Evolutionary conservation across 2,888 invertebrate genomes (phyloP), one percentile per base, ranked within the genome.

Genomic region (Rotaria socialis): DNA sequence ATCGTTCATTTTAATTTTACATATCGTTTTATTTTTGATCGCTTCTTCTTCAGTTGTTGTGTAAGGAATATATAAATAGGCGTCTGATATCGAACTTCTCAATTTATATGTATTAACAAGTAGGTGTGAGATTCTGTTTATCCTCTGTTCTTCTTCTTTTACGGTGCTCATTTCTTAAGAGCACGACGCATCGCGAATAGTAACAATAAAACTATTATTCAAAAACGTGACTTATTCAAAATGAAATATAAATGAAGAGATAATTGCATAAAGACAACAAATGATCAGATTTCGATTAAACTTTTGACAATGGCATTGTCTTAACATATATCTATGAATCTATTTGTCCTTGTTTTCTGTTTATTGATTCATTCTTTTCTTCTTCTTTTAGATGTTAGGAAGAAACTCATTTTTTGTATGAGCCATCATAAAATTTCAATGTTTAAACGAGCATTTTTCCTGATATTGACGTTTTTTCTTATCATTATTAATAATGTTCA

Each of bases 51-150:
- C 35, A 35, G 35, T n/a, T 8, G 58, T 58, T 58, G 14, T 27
- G 67, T 67, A 67, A 67, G 14, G 67, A 67, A 67, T 67, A 67
- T 67, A 11, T 67, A 67, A 67, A 35, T 35, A 67, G 67, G 67
- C 67, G 67, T 67, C 67, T 67, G 16, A 67, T 27, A 67, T 67
- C 35, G 16, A 67, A 35, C 67, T 27, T 27, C 27, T 67, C 27
- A 19, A 67, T 27, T 67, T 35, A 16, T 67, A 16, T 16, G 19
- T 67, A 67, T 67, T 67, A 14, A 67, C 67, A 67, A 67, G 67
- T 67, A 67, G 67, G 67, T 67, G 67, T 67, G 67, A 67, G 16
- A 67, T 19, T 67, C 27, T 14, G 35, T 67, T 67, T 35, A 27
- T 24, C 24, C 22, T 67, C 16, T 67, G 5, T 67, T 19, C 7